These are phyloP conservation scores for Nematolebias whitei DNA, from an alignment of 2,113 vertebrate species.

Conservation along the genomic window DNA sequence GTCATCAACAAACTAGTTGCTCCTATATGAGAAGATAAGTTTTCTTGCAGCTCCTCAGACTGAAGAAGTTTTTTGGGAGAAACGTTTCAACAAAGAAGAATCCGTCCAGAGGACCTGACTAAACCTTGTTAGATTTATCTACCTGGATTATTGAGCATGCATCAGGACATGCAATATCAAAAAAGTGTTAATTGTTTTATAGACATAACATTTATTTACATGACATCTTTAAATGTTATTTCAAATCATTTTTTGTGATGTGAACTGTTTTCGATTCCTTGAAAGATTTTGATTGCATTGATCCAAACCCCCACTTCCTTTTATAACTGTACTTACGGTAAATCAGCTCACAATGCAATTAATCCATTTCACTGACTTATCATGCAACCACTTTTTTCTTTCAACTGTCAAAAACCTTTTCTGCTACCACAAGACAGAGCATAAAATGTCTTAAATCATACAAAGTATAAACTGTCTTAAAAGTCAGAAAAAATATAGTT, in stretches of 20 bases:
- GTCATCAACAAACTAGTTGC: too few species aligned
- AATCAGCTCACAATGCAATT: conserved; percentile 16
- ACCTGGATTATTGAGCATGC: too few species aligned
- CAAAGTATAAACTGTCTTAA: not conserved
- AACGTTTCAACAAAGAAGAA: too few species aligned
- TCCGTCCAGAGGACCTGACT: too few species aligned
- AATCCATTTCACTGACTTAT: conserved; percentile 26
- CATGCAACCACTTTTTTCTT: conserved; percentile 27
- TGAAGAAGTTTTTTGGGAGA: too few species aligned
- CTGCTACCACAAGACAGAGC: conserved; percentile 19
- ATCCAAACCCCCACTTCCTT: not conserved
- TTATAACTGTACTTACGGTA: not conserved
- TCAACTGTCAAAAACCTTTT: conserved; percentile 39
- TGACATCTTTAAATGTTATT: conserved; percentile 7
- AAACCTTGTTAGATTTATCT: too few species aligned
- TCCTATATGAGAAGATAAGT: too few species aligned
- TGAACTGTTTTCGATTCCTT: conserved; percentile 6
- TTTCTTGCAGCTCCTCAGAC: too few species aligned
- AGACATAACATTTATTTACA: too few species aligned
- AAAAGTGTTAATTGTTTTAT: too few species aligned
- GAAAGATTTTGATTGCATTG: conserved; percentile 1
- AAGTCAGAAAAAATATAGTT: not conserved
- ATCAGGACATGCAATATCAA: too few species aligned
- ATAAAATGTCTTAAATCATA: conserved; percentile 23
- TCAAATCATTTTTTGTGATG: conserved; percentile 1